Base-by-base conservation (phyloP, 2,797 vertebrate genomes). In the Pipistrellus kuhlii region DNA sequence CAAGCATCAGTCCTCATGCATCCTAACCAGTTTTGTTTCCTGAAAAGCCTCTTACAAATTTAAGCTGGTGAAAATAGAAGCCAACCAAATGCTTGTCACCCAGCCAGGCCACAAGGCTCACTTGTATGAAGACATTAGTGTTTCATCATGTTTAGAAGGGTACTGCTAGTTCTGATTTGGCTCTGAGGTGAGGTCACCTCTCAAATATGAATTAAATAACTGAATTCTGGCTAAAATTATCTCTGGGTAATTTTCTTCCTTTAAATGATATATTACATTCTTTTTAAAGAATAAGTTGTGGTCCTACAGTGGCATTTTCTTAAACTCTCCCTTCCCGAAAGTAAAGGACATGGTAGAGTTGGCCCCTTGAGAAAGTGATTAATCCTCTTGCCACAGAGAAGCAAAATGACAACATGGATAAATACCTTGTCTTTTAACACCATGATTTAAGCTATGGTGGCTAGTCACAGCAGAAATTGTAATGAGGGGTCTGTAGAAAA, bases 61-160 rank as follows among this genome's bases (percentile, higher is more conserved):
- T 95, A 88, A 96, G 83, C 35, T 94, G 85, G 75, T 91, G 82
- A 90, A 97, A 97, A 96, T 92, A 96, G 95, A 97, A 97, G 91
- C 66, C 30, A 4, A 92, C 66, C 51, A 41, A 93, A 55, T n/a
- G 20, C 32, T 92, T 94, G 96, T 95, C 95, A 88, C 62, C 82
- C 0, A 91, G 89, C 93, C 95, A 80, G 87, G 44, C 87, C 95
- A 89, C 38, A 91, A 21, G 72, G 10, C 44, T 90, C 73, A 87
- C 59, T 5, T 0, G 2, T 88, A 81, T 85, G 41, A 93, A 96
- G 93, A 94, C 84, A 82, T 90, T 64, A 85, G 14, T 78, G 64
- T 95, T 96, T 90, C 93, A 92, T 86, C 88, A 53, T 69, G 57
- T 90, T 53, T 20, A 91, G 86, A 86, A 94, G 68, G 85, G 11